Conservation (phyloP, 92 coral and sea anemone species). For the Ricordea florida region DNA sequence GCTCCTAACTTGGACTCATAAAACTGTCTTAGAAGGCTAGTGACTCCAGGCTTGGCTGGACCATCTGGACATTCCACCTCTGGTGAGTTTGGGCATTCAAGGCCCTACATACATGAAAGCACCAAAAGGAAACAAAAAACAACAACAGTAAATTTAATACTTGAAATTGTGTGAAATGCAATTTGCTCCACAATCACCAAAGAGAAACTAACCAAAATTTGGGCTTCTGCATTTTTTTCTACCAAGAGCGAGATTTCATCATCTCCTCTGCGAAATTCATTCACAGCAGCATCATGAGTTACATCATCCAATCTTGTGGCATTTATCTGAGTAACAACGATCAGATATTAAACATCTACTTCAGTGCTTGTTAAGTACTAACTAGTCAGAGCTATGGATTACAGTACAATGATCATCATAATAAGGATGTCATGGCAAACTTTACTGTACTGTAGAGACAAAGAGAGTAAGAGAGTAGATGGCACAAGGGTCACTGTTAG, state of each 20-base stretch:
- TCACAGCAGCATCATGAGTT: conserved; percentile 80
- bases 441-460: too few relatives aligned
- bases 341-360: background rate
- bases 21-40: conserved; percentile 11
- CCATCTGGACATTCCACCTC: background rate
- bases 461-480: too few relatives aligned
- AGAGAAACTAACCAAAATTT: conserved; percentile 34
- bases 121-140: too few relatives aligned
- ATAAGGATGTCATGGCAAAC: too few relatives aligned
- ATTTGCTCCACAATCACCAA: too few relatives aligned
- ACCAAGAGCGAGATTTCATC: conserved; percentile 63
- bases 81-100: background rate
- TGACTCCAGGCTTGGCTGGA: background rate
- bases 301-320: conserved; percentile 61
- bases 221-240: conserved; percentile 81
- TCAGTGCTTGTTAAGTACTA: too few relatives aligned
- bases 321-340: conserved; percentile 50
- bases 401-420: too few relatives aligned
- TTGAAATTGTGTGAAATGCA: too few relatives aligned
- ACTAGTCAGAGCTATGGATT: too few relatives aligned
- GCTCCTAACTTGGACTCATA: conserved; percentile 73
- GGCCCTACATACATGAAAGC: background rate
- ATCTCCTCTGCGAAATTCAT: conserved; percentile 70
- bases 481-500: too few relatives aligned
- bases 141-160: too few relatives aligned